phyloP scores from a whole-genome alignment of 1,140 invertebrate species.

The Nomia melanderi region DNA sequence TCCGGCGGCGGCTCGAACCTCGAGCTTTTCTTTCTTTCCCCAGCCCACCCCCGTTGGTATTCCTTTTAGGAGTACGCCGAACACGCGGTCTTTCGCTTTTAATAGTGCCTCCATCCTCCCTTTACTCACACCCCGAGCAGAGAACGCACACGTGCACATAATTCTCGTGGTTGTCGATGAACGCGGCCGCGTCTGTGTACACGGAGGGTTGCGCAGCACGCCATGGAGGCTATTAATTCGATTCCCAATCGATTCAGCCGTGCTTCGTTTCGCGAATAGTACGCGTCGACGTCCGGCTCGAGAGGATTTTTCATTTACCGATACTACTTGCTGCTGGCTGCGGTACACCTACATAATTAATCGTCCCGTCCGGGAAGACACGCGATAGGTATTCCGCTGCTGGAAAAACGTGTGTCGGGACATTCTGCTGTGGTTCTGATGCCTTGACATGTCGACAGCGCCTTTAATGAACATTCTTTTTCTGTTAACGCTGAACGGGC shows the following conservation, averaged over 20 bases:
- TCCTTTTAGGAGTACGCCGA: conserved; percentile 9
- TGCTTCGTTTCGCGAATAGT: conserved; percentile 6
- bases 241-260: conserved; percentile 58
- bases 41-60: not conserved
- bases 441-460: not conserved
- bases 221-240: conserved; percentile 55
- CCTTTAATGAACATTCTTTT: not conserved
- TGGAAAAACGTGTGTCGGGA: not conserved
- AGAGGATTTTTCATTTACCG: conserved; percentile 57
- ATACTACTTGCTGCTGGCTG: conserved; percentile 27
- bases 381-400: not conserved
- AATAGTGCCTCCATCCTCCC: conserved; percentile 19
- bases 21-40: not conserved
- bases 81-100: conserved; percentile 31
- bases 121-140: not conserved
- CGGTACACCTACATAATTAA: conserved; percentile 37
- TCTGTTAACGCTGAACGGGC: too few species aligned
- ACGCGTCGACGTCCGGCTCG: conserved; percentile 28
- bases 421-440: not conserved
- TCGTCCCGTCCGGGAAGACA: conserved; percentile 17
- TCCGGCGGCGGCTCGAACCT: conserved; percentile 2
- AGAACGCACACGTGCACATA: not conserved
- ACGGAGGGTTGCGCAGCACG: conserved; percentile 1
- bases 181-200: not conserved
- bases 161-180: not conserved